A percentile compares a stretch with the other conserved stretches of the same genome.
Evolutionary conservation across 2,797 vertebrate genomes (phyloP).

Genomic region (Podarcis lilfordi): DNA sequence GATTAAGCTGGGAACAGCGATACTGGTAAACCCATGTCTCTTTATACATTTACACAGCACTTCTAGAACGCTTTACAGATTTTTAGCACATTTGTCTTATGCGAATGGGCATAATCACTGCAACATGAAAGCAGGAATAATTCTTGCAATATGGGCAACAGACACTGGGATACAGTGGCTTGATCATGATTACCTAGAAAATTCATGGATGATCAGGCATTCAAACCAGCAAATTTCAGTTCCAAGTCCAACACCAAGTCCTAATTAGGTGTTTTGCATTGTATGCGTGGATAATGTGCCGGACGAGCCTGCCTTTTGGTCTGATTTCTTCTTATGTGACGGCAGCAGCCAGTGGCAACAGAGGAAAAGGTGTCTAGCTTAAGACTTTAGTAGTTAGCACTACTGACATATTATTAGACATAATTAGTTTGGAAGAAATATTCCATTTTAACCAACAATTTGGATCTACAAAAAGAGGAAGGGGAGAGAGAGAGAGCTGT

Average conservation of each 20-base stretch:
- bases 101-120: background rate
- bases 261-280: background rate
- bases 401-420: background rate
- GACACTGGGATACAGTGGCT: background rate
- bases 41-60: background rate
- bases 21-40: background rate
- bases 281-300: too few relatives aligned
- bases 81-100: background rate
- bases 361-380: background rate
- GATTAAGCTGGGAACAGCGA: background rate
- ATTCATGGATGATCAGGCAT: background rate
- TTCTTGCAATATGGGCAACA: background rate
- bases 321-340: background rate
- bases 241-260: background rate
- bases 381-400: background rate
- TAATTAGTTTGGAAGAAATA: background rate
- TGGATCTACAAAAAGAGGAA: background rate
- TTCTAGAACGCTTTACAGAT: background rate
- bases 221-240: background rate
- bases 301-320: background rate
- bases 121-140: background rate
- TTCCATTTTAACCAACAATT: background rate
- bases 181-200: background rate
- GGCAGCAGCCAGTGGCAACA: background rate
- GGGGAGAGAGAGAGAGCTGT: too few relatives aligned